Conservation (phyloP, 2,797 vertebrate genomes). For the Sebastes matsubarae region DNA sequence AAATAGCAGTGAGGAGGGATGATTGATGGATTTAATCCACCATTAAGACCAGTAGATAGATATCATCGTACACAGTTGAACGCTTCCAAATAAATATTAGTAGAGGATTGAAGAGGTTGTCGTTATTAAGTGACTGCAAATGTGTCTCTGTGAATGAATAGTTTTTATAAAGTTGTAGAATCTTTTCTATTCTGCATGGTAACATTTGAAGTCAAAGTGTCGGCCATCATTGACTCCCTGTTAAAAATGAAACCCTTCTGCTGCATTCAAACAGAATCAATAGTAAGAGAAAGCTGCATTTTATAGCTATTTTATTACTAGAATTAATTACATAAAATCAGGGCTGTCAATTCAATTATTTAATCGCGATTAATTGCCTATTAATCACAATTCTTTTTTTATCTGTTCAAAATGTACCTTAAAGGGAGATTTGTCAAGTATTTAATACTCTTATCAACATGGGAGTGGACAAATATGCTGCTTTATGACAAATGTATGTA, state of each 20-base stretch:
- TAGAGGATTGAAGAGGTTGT: not conserved
- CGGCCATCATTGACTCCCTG: not conserved
- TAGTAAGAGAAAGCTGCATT: too few species aligned
- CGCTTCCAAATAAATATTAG: not conserved
- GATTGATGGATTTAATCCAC: conserved; percentile 26
- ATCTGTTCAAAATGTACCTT: too few species aligned
- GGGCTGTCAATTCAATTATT: too few species aligned
- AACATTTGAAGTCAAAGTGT: not conserved
- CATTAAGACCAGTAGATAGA: not conserved
- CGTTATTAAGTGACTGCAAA: not conserved
- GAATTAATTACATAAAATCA: too few species aligned
- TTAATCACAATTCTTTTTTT: too few species aligned
- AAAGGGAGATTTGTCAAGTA: too few species aligned
- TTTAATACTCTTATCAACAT: too few species aligned
- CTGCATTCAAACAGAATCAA: not conserved
- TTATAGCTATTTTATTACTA: too few species aligned
- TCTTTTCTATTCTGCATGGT: not conserved
- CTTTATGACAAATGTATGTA: too few species aligned
- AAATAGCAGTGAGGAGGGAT: conserved; percentile 33
- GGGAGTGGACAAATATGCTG: too few species aligned
- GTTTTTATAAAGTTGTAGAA: not conserved
- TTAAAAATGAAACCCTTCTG: not conserved
- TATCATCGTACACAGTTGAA: not conserved
- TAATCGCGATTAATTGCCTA: too few species aligned
- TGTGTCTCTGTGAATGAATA: not conserved